phyloP scores from a whole-genome alignment of 2,113 vertebrate genomes.

The Stomatorhinus ivindoensis region DNA sequence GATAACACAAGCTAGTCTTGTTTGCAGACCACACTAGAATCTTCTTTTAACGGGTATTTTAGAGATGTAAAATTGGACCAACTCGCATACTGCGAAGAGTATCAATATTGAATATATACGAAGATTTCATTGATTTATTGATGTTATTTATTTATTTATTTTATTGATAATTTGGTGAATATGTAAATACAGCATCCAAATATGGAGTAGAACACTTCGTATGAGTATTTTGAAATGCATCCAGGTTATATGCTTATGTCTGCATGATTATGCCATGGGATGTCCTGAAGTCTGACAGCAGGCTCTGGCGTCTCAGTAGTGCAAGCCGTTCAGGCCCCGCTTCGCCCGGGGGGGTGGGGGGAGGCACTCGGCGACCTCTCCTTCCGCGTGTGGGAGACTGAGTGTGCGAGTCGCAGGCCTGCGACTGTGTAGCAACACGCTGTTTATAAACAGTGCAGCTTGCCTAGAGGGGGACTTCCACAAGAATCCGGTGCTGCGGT shows the following conservation, averaged over 20 bases:
- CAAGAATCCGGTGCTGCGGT: slow-evolving; percentile 23
- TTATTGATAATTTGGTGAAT: not conserved
- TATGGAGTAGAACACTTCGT: not conserved
- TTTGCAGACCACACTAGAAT: not conserved
- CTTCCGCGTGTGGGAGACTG: not conserved
- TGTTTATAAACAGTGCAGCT: slow-evolving; percentile 33
- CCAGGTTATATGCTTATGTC: not conserved
- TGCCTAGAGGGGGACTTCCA: not conserved
- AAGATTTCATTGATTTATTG: not conserved
- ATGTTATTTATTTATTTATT: too few relatives aligned
- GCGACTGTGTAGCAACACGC: slow-evolving; percentile 29
- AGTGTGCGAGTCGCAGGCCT: slow-evolving; percentile 18
- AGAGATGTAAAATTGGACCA: not conserved
- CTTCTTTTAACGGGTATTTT: not conserved
- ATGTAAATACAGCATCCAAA: not conserved
- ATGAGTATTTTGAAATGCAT: not conserved
- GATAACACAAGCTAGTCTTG: not conserved
- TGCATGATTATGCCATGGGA: too few relatives aligned
- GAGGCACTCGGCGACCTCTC: not conserved
- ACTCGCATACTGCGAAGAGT: not conserved
- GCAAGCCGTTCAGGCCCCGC: not conserved
- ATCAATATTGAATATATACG: not conserved
- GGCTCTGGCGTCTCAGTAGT: not conserved
- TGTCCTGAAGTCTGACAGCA: not conserved
- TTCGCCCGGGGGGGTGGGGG: slow-evolving; percentile 20